Evolutionary conservation across 2,888 invertebrate species (phyloP), one percentile per base, ranked within the genome.

Genomic region (Pherbina coryleti): DNA sequence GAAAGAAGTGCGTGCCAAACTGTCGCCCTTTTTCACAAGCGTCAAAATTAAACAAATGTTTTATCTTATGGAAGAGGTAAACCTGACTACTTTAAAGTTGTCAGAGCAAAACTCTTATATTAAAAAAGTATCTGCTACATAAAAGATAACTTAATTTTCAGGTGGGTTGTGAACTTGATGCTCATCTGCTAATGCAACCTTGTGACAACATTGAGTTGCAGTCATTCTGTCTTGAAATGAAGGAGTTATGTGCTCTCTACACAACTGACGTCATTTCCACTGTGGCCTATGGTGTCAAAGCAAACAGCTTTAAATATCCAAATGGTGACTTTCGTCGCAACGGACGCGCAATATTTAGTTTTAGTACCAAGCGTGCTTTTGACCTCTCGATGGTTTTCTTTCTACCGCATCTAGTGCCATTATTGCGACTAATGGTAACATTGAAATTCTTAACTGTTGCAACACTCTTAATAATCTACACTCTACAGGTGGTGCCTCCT

Each of bases 251-350:
- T 62, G 88, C 89, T 0, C 83, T 85, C 0, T 90, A 85, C 66
- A 89, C 89, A 11, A 89, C 89, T 2, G 91, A 91, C 80, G 86
- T 91, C 1, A 91, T 91, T 77, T 90, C 89, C 5, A 89, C 90
- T 0, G 90, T 90, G 1, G 91, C 91, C 1, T 91, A 88, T 64
- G 91, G 91, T 0, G 84, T 91, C 0, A 85, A 88, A 72, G 91
- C 89, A 1, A 91, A 91, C 79, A 89, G 90, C 2, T 84, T 91
- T 22, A 87, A 85, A 17, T 83, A 90, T 71, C 88, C 90, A 0
- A 84, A 91, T 14, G 87, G 90, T 0, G 88, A 89, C 60, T 91
- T 91, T 76, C 89, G 91, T 0, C 84, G 85, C 7, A 84, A 85
- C 66, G 91, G 91, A 9, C 86, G 88, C 1, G 84, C 85, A 22